Evolutionary conservation across 1,140 invertebrate genomes (phyloP).

Genomic region (Drosophila lini): DNA sequence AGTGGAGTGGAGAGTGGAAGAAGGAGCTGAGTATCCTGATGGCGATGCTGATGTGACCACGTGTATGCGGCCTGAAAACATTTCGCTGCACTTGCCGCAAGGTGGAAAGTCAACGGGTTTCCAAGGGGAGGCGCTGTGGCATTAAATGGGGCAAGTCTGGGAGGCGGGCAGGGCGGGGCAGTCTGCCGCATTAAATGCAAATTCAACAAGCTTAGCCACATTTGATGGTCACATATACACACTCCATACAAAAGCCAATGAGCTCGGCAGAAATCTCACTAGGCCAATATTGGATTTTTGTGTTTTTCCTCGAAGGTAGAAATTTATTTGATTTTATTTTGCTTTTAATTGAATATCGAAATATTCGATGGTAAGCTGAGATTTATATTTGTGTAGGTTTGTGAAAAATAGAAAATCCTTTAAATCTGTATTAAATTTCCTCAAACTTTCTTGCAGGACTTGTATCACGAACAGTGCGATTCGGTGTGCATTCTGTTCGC

Average conservation of each 20-base stretch:
- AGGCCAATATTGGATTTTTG: not conserved
- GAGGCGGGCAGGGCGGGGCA: conserved; percentile 8
- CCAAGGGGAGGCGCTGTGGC: not conserved
- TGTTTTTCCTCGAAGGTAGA: not conserved
- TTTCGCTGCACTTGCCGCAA: conserved; percentile 47
- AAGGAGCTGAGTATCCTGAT: not conserved
- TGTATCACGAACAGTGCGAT: conserved; percentile 98
- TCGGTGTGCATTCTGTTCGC: conserved; percentile 98
- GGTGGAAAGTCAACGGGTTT: conserved; percentile 18
- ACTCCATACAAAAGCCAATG: conserved; percentile 29
- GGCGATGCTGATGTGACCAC: conserved; percentile 46
- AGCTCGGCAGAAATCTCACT: conserved; percentile 11
- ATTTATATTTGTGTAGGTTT: not conserved
- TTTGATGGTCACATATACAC: conserved; percentile 32
- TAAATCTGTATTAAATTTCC: not conserved
- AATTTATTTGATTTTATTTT: not conserved
- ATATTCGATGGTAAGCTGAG: not conserved
- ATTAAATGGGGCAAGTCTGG: conserved; percentile 2
- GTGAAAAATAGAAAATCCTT: not conserved
- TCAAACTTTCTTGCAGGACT: conserved; percentile 87
- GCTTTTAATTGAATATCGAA: not conserved
- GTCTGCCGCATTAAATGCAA: conserved; percentile 49
- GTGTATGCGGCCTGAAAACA: conserved; percentile 49
- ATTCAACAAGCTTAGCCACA: conserved; percentile 46
- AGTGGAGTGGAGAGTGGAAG: too few relatives aligned